Conservation (phyloP, 2,113 vertebrate species). For the Motacilla tschutschensis region DNA sequence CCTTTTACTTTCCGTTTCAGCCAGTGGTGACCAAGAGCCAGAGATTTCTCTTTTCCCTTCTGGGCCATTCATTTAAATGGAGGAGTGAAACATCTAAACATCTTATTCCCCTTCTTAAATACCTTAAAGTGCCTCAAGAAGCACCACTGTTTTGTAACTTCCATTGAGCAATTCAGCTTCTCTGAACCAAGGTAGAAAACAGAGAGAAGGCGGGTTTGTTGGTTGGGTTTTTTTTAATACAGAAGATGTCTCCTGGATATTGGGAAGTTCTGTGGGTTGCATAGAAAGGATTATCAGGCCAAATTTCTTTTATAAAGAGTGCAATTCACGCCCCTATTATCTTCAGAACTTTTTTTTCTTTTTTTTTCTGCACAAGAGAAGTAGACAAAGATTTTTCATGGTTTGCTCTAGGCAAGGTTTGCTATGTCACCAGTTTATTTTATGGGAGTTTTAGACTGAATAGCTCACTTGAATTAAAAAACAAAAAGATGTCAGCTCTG, state of each 20-base stretch:
- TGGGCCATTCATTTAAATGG: background rate
- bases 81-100: background rate
- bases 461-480: background rate
- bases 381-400: background rate
- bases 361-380: background rate
- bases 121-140: background rate
- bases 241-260: background rate
- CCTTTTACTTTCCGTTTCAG: background rate
- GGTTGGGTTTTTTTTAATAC: rapidly evolving
- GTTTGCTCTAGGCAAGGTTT: background rate
- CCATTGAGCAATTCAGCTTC: background rate
- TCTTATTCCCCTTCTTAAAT: background rate
- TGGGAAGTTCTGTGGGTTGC: background rate
- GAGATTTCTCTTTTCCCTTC: background rate
- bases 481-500: background rate
- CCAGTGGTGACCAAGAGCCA: background rate
- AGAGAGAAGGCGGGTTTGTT: background rate
- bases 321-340: background rate
- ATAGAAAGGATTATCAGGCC: background rate
- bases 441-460: background rate
- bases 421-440: background rate
- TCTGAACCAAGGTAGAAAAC: background rate
- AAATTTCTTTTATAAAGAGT: background rate
- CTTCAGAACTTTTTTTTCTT: background rate
- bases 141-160: background rate